Evolutionary conservation across 1,140 invertebrate species (phyloP).

Genomic region (Cyrtorhinus lividipennis): DNA sequence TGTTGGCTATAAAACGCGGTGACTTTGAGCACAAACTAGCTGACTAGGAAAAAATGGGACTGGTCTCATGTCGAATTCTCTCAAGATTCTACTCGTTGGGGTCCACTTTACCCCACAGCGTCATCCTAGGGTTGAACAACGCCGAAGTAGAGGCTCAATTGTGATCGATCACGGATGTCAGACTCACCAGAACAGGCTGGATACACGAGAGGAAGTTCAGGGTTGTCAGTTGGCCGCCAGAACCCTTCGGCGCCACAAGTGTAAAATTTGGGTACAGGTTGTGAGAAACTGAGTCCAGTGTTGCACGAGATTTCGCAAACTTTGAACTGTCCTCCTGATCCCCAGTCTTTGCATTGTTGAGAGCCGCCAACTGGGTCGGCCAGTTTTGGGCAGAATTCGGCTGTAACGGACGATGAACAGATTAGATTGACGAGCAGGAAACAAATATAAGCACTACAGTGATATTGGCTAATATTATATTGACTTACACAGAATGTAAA

Average conservation of each 20-base stretch:
- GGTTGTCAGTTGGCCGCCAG: conserved; percentile 76
- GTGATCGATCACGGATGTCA: too few relatives aligned
- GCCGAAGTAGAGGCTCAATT: too few relatives aligned
- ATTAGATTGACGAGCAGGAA: conserved; percentile 11
- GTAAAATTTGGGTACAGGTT: conserved; percentile 83
- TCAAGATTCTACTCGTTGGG: too few relatives aligned
- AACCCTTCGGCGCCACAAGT: conserved; percentile 93
- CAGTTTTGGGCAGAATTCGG: conserved; percentile 78
- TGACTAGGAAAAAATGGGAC: too few relatives aligned
- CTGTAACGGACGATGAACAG: conserved; percentile 33
- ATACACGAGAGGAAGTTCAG: conserved; percentile 63
- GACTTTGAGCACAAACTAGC: too few relatives aligned
- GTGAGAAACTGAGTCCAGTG: conserved; percentile 71
- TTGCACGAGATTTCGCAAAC: conserved; percentile 82
- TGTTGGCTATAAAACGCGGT: too few relatives aligned
- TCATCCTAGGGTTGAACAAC: too few relatives aligned
- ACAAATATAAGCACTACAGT: neutral
- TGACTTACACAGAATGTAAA: conserved; percentile 72
- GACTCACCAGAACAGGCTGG: conserved; percentile 73
- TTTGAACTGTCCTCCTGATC: conserved; percentile 87
- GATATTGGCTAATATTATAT: neutral
- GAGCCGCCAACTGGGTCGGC: conserved; percentile 76
- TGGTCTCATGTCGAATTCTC: too few relatives aligned
- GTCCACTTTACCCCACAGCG: too few relatives aligned
- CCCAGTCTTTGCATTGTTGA: conserved; percentile 89